Evolutionary conservation across 2,888 invertebrate species (phyloP), one percentile per base, ranked within the genome.

Genomic region (Napeogenes sylphis): DNA sequence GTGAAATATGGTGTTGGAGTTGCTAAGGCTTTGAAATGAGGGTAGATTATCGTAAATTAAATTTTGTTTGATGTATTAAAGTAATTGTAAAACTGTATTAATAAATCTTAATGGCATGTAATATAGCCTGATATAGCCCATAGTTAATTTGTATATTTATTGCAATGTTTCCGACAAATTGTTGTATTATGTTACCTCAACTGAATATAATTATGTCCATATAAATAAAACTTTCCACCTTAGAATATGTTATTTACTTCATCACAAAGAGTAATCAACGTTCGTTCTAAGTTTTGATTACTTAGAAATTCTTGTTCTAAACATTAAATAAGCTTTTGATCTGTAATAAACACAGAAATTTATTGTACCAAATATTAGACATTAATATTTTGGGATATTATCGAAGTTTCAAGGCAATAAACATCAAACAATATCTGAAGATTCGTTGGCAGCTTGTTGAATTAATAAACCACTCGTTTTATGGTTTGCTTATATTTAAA

Each of bases 291-390:
- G 68, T 70, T 70, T 70, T 70, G 68, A 72, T 72, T 72, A 68
- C 70, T 72, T 72, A 60, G 62, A 68, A 70, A 71, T 68, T 71
- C 68, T 67, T 69, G 69, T 69, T 71, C 64, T 68, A 21, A 58
- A 58, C 58, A 47, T 35, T 58, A 68, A 65, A 62, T 59, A 58
- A 65, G 58, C 57, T 55, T 53, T 63, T 59, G 66, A 66, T 68
- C 61, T 64, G 65, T 67, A 65, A 64, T 63, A 64, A 65, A 61
- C 58, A 38, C 55, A 64, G 51, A 51, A 30, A 51, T 30, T 51
- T 51, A 51, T 51, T 51, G 2, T 51, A 30, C 51, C 30, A 21
- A 30, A 51, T 30, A 51, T 51, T 30, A 51, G 51, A 51, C 51
- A 51, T 51, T 51, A 21, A 51, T 51, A 51, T 51, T 51, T 51